Base-by-base conservation (phyloP, 23 tunicate species). In the Halocynthia aurantium region DNA sequence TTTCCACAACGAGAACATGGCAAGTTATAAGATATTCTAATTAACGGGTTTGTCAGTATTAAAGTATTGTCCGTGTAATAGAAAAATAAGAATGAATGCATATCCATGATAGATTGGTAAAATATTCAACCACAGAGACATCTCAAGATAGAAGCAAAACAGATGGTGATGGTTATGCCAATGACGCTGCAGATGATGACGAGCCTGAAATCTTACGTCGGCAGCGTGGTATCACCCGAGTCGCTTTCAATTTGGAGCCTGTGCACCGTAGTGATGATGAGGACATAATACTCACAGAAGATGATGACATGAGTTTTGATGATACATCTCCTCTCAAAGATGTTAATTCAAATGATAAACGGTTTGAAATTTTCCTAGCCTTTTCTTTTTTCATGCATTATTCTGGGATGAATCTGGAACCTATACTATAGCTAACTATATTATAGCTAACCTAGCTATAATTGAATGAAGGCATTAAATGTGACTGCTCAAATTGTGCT, bases 121-220 rank as follows among this genome's bases (percentile, higher is more conserved):
- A 31, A 31, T 31, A 31, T 31, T 31, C 44, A 31, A 31, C 44
- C 0, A 8, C 21, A 74, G 78, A 56, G 22, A 10, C 31, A 10
- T 21, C 56, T 0, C 18, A 52, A 10, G 19, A 62, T 8, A 20
- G 78, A 53, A 64, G 13, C 18, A 74, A 17, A 54, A 74, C 78
- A 49, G 86, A 80, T 57, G 80, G 53, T 7, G 87, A 83, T 13
- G 77, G 75, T 19, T 89, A 89, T 78, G 96, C 96, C 10, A 89
- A 84, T 55, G 97, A 90, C 83, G 97, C 97, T 6, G 97, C 97
- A 17, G 97, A 90, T 53, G 97, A 90, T 65, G 97, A 81, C 76
- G 90, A 85, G 61, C 84, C 82, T 13, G 84, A 79, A 67, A 73
- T 77, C 19, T 89, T 85, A 61, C 84, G 76, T 22, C 80, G 83